phyloP scores from a whole-genome alignment of 2,113 vertebrate genomes.

The Alethe castanea region DNA sequence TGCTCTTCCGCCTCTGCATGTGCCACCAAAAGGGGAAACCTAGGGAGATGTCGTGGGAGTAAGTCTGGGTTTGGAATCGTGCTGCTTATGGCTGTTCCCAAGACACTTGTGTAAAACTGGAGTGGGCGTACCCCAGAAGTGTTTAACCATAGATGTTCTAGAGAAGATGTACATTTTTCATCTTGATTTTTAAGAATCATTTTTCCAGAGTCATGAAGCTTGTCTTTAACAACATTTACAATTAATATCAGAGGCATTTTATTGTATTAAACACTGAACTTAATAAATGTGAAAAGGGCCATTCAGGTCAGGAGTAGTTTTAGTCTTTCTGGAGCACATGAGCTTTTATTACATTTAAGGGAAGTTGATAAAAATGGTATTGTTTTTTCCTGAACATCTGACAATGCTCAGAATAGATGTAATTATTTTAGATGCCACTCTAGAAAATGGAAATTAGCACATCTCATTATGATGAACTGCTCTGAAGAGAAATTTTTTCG shows the following conservation, averaged over 20 bases:
- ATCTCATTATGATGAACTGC: neutral
- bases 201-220: neutral
- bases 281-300: neutral
- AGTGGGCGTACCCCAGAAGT: neutral
- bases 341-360: neutral
- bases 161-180: neutral
- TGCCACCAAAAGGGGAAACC: neutral
- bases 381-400: neutral
- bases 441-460: neutral
- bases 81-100: neutral
- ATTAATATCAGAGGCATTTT: neutral
- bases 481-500: neutral
- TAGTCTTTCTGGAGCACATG: neutral
- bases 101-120: neutral
- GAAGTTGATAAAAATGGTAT: neutral
- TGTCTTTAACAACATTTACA: neutral
- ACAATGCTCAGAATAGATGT: neutral
- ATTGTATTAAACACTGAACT: neutral
- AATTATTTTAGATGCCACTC: neutral
- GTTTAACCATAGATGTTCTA: neutral
- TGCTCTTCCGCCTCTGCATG: neutral
- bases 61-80: neutral
- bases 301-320: neutral
- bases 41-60: neutral
- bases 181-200: neutral